Conservation (phyloP, 2,797 vertebrate species). For the Bradypodion pumilum region DNA sequence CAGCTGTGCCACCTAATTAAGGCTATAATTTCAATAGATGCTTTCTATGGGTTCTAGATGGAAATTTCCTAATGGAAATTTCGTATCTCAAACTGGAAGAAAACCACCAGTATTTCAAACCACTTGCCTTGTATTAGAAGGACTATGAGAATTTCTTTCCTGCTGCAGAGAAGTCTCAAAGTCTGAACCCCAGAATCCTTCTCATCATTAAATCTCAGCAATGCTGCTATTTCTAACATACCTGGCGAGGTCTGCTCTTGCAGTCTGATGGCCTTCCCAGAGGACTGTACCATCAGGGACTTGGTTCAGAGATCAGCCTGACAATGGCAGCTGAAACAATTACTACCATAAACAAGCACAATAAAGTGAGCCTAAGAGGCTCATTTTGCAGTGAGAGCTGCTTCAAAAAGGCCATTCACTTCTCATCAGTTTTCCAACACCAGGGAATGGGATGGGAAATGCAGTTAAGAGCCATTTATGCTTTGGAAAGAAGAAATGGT, state of each 20-base stretch:
- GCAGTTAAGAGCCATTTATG: conserved; percentile 20
- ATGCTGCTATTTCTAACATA: neutral
- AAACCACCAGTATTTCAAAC: too few relatives aligned
- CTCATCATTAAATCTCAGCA: neutral
- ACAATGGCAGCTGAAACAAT: conserved; percentile 14
- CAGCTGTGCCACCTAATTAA: too few relatives aligned
- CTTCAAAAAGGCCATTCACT: conserved; percentile 21
- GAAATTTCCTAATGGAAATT: too few relatives aligned
- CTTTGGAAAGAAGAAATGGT: neutral
- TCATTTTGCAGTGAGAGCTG: neutral
- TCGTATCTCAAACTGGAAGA: too few relatives aligned
- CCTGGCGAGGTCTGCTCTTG: neutral
- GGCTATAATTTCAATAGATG: too few relatives aligned
- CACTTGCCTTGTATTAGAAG: too few relatives aligned
- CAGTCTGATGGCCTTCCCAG: neutral
- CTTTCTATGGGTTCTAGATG: too few relatives aligned
- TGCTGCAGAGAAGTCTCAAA: neutral
- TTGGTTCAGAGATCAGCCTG: conserved; percentile 7
- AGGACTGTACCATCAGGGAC: neutral
- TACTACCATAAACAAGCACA: conserved; percentile 2
- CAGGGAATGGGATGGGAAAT: neutral
- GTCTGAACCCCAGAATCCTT: neutral
- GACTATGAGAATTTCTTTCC: neutral
- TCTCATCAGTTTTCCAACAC: conserved; percentile 27
- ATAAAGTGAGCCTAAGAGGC: conserved; percentile 20